A percentile compares a stretch with the other conserved stretches of the same genome.
These are phyloP conservation scores for Euzetes globulus DNA, from an alignment of 2,888 invertebrate species.

Conservation along the genomic window DNA sequence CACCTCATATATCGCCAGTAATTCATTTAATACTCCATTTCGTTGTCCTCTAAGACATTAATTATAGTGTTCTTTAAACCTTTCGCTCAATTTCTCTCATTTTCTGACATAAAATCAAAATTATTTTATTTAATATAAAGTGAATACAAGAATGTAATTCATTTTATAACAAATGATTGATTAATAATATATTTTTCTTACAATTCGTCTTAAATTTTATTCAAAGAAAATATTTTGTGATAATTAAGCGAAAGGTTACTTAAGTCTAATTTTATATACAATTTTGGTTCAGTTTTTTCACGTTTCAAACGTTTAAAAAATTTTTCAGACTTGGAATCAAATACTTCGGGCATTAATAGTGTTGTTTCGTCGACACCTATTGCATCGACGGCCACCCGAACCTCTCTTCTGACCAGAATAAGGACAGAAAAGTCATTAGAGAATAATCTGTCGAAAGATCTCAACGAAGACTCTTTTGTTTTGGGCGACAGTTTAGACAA, in stretches of 20 bases:
- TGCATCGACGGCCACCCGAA: not conserved
- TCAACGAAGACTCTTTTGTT: not conserved
- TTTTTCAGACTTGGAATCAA: too few relatives aligned
- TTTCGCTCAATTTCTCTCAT: not conserved
- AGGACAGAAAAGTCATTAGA: not conserved
- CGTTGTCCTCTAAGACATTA: not conserved
- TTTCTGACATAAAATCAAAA: not conserved
- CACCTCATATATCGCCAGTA: not conserved
- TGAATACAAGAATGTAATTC: too few relatives aligned
- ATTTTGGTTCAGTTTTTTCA: too few relatives aligned
- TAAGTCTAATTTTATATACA: not conserved
- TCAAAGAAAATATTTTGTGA: not conserved
- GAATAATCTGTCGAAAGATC: not conserved
- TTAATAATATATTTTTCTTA: not conserved
- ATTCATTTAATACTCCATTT: not conserved
- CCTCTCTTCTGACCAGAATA: not conserved
- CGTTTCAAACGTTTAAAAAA: too few relatives aligned
- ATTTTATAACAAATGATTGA: not conserved
- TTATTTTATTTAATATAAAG: not conserved
- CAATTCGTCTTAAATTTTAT: not conserved
- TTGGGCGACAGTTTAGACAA: slow-evolving; percentile 23
- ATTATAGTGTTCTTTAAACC: not conserved
- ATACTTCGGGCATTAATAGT: too few relatives aligned
- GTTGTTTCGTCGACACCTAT: too few relatives aligned
- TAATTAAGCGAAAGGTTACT: not conserved